A percentile compares a stretch with the other conserved stretches of the same genome.
These are phyloP conservation scores for Athalia rosae DNA, from an alignment of 2,888 invertebrate genomes.

Conservation along the genomic window DNA sequence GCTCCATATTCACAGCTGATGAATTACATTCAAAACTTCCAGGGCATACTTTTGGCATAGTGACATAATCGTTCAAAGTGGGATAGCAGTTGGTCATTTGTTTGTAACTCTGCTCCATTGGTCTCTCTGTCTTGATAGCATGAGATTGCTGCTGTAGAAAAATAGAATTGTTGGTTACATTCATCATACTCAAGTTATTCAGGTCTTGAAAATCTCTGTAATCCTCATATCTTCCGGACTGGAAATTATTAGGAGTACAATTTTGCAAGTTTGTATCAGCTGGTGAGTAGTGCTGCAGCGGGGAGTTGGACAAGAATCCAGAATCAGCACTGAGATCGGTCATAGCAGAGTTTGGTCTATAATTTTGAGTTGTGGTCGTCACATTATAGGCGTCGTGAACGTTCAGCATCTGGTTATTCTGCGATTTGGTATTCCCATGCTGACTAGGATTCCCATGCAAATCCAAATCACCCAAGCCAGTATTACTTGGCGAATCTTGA, in stretches of 20 bases:
- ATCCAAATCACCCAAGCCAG: slow-evolving; percentile 56
- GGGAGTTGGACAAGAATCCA: slow-evolving; percentile 67
- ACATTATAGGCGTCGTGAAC: slow-evolving; percentile 66
- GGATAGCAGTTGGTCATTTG: slow-evolving; percentile 61
- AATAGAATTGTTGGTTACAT: slow-evolving; percentile 60
- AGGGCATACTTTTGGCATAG: slow-evolving; percentile 57
- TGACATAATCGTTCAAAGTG: slow-evolving; percentile 59
- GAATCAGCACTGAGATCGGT: slow-evolving; percentile 68
- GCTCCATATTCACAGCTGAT: slow-evolving; percentile 56
- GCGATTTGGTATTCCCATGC: slow-evolving; percentile 55
- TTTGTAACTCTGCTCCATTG: slow-evolving; percentile 65
- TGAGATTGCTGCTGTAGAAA: slow-evolving; percentile 51
- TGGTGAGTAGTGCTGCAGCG: slow-evolving; percentile 68
- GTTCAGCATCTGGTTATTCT: slow-evolving; percentile 60
- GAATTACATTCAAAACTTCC: slow-evolving; percentile 59
- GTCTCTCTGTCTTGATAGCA: slow-evolving; percentile 63
- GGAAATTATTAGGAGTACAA: slow-evolving; percentile 62
- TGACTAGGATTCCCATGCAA: slow-evolving; percentile 58
- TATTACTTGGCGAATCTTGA: slow-evolving; percentile 54
- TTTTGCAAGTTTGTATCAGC: slow-evolving; percentile 65
- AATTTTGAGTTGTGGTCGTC: slow-evolving; percentile 57
- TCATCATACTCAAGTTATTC: slow-evolving; percentile 57
- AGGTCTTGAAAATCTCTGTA: slow-evolving; percentile 65
- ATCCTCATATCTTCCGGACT: slow-evolving; percentile 63
- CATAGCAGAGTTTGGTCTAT: slow-evolving; percentile 67